A percentile compares a stretch with the other conserved stretches of the same genome.
phyloP scores from a whole-genome alignment of 2,113 vertebrate genomes.

The Lutjanus erythropterus region DNA sequence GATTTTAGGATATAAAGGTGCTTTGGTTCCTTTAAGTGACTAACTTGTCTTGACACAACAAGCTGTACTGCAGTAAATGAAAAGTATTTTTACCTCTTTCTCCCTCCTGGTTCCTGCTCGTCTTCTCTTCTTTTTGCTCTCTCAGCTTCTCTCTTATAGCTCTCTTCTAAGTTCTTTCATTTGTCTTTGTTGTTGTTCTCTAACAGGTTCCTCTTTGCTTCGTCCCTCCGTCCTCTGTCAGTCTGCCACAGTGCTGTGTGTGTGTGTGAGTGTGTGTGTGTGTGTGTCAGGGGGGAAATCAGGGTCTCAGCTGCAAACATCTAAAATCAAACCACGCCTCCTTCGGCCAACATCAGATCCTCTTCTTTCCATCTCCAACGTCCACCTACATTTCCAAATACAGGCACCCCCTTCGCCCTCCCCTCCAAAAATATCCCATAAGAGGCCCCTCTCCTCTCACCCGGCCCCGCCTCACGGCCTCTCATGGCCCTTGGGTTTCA shows the following conservation, averaged over 20 bases:
- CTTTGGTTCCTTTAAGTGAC: not conserved
- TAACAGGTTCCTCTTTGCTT: constrained; percentile 51
- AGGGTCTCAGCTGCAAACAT: constrained; percentile 37
- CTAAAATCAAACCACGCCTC: constrained; percentile 2
- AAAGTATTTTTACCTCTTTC: constrained; percentile 72
- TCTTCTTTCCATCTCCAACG: constrained; percentile 36
- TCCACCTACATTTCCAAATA: constrained; percentile 83
- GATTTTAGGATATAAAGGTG: not conserved
- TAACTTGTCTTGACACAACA: not conserved
- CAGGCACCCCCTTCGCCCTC: constrained; percentile 72
- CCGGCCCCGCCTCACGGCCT: not conserved
- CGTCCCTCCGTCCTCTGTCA: constrained; percentile 64
- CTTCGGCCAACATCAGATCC: constrained; percentile 25
- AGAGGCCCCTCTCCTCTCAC: constrained; percentile 35
- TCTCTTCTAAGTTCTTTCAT: constrained; percentile 43
- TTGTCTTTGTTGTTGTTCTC: constrained; percentile 49
- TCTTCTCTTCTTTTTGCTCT: constrained; percentile 38
- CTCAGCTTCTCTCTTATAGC: constrained; percentile 7
- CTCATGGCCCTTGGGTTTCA: not conserved
- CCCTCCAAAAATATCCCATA: constrained; percentile 78
- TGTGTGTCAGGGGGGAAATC: constrained; percentile 41
- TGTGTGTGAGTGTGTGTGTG: constrained; percentile 46
- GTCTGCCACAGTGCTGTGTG: constrained; percentile 73
- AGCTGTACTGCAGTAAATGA: not conserved
- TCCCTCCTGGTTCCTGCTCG: constrained; percentile 26